Evolutionary conservation across 2,797 vertebrate genomes (phyloP).

Genomic region (Schizopygopsis malacanthus): DNA sequence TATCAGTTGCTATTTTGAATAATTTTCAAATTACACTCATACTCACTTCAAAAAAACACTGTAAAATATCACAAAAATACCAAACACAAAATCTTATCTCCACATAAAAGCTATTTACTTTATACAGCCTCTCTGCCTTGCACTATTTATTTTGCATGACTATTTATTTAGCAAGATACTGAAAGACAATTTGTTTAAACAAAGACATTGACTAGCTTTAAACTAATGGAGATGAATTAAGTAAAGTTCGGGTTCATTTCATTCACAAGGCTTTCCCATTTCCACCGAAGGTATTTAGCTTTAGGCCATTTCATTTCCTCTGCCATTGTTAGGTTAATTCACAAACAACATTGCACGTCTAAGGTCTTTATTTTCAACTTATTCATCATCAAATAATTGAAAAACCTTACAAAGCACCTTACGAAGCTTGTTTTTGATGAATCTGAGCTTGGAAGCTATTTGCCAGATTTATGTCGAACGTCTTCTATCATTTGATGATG

Average conservation of each 20-base stretch:
- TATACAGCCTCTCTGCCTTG: conserved; percentile 33
- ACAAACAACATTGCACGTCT: conserved; percentile 13
- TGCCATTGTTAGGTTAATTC: conserved; percentile 15
- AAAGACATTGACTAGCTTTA: conserved; percentile 30
- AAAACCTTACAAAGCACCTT: not conserved
- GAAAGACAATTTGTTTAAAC: conserved; percentile 38
- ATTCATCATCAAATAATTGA: conserved; percentile 46
- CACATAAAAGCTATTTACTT: conserved; percentile 47
- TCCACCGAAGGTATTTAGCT: conserved; percentile 29
- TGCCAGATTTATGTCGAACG: not conserved
- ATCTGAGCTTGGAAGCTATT: not conserved
- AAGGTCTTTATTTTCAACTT: conserved; percentile 37
- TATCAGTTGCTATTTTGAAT: not conserved
- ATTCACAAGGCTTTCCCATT: conserved; percentile 44
- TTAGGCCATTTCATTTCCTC: conserved; percentile 27
- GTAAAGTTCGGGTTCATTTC: conserved; percentile 39
- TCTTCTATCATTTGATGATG: conserved; percentile 32
- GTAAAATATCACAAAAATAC: conserved; percentile 42
- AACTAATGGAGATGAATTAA: conserved; percentile 53
- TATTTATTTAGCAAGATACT: not conserved
- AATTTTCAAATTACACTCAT: not conserved
- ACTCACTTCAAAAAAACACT: conserved; percentile 1
- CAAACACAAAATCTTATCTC: conserved; percentile 54
- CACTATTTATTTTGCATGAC: conserved; percentile 16
- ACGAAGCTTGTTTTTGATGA: conserved; percentile 28